Evolutionary conservation across 2,797 vertebrate genomes (phyloP).

Genomic region (Etheostoma nigrum): DNA sequence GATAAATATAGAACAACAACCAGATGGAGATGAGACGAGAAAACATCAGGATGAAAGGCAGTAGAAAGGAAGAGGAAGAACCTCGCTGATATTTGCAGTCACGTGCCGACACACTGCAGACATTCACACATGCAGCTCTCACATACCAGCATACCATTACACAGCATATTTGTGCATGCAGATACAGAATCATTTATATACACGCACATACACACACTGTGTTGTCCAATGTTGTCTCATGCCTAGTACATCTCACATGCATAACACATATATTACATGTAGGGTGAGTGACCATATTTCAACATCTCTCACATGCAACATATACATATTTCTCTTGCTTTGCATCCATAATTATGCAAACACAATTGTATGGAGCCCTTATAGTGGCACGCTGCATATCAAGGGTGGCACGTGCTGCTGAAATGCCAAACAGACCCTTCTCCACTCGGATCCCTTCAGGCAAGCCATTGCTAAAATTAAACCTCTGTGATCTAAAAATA

Average conservation of each 20-base stretch:
- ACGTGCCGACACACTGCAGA: slow-evolving; percentile 43
- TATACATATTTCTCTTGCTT: neutral
- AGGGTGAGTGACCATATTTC: neutral
- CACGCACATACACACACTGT: neutral
- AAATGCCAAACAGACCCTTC: slow-evolving; percentile 48
- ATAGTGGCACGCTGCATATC: slow-evolving; percentile 29
- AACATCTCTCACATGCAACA: neutral
- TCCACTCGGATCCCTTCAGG: slow-evolving; percentile 44
- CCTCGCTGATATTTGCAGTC: slow-evolving; percentile 46
- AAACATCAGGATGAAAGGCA: slow-evolving; percentile 60
- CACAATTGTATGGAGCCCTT: neutral
- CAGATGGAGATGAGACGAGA: slow-evolving; percentile 66
- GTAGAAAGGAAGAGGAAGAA: slow-evolving; percentile 31
- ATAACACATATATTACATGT: neutral
- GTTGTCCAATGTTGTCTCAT: neutral
- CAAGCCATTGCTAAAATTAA: slow-evolving; percentile 76
- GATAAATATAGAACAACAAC: slow-evolving; percentile 79
- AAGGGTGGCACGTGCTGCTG: slow-evolving; percentile 53
- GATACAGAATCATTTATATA: neutral
- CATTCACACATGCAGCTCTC: neutral
- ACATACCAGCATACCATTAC: slow-evolving; percentile 9
- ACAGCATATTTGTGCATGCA: slow-evolving; percentile 13
- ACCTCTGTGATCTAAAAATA: slow-evolving; percentile 79
- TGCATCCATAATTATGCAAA: slow-evolving; percentile 6
- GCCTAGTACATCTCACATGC: neutral